These are phyloP conservation scores for Bembecia ichneumoniformis DNA, from an alignment of 2,888 invertebrate genomes.

Conservation along the genomic window DNA sequence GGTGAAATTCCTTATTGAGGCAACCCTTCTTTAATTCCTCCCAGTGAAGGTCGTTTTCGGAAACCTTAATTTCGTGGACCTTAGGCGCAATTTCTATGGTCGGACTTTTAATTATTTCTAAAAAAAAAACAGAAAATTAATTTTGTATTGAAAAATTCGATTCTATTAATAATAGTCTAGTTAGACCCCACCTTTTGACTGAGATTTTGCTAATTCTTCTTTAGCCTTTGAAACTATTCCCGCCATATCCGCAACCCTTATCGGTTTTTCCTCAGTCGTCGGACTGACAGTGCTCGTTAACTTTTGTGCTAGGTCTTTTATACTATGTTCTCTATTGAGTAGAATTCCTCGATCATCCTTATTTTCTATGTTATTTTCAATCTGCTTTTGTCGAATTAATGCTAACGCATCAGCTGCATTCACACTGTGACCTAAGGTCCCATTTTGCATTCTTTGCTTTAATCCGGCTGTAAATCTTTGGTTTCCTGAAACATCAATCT, in stretches of 20 bases:
- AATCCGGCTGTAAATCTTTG: constrained; percentile 70
- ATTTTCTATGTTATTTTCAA: constrained; percentile 73
- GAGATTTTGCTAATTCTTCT: constrained; percentile 90
- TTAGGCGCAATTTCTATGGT: constrained; percentile 77
- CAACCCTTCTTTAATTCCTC: constrained; percentile 85
- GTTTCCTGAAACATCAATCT: constrained; percentile 52
- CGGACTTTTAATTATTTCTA: constrained; percentile 80
- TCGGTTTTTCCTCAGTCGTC: constrained; percentile 74
- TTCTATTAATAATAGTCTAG: neutral
- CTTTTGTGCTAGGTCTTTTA: constrained; percentile 90
- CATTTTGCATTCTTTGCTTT: constrained; percentile 74
- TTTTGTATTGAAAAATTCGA: neutral
- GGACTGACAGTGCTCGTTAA: constrained; percentile 77
- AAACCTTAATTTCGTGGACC: constrained; percentile 82
- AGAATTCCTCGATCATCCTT: constrained; percentile 75
- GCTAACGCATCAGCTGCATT: constrained; percentile 52
- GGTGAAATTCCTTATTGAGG: constrained; percentile 80
- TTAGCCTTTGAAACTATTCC: constrained; percentile 95
- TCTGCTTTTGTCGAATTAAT: constrained; percentile 64
- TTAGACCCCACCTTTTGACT: constrained; percentile 75
- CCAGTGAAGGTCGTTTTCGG: constrained; percentile 96
- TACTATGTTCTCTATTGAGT: constrained; percentile 86
- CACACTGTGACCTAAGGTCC: constrained; percentile 68
- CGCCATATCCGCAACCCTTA: constrained; percentile 86
- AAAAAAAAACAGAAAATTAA: constrained; percentile 10